Conservation (phyloP, 2,797 vertebrate species). For the Brachyalestes nurse region DNA sequence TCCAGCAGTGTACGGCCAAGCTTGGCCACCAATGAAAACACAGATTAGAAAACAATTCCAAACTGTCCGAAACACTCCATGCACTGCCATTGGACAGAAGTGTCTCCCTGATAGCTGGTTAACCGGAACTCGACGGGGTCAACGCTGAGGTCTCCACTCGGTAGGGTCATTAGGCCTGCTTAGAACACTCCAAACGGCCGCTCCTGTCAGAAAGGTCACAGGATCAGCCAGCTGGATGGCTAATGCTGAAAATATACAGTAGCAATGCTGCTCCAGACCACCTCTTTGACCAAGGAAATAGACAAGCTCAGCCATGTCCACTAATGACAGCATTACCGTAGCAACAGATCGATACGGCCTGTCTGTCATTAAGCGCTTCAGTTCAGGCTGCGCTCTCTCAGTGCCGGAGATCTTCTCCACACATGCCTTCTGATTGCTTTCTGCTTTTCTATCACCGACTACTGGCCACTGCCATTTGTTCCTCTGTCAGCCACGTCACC, state of each 20-base stretch:
- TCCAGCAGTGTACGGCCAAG: slow-evolving; percentile 19
- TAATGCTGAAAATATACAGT: slow-evolving; percentile 53
- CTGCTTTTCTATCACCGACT: background rate
- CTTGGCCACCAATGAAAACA: slow-evolving; percentile 20
- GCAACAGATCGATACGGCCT: slow-evolving; percentile 35
- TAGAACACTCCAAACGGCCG: slow-evolving; percentile 8
- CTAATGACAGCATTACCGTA: slow-evolving; percentile 63
- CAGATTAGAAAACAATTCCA: slow-evolving; percentile 37
- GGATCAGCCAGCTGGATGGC: slow-evolving; percentile 15
- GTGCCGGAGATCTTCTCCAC: background rate
- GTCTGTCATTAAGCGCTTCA: slow-evolving; percentile 25
- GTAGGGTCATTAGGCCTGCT: slow-evolving; percentile 7
- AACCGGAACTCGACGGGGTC: slow-evolving; percentile 7
- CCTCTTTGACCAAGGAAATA: slow-evolving; percentile 74
- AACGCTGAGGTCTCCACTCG: background rate
- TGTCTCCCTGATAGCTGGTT: slow-evolving; percentile 17
- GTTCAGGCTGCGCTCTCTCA: background rate
- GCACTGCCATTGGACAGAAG: background rate
- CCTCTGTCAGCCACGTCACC: background rate
- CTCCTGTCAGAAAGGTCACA: slow-evolving; percentile 21
- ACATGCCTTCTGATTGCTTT: background rate
- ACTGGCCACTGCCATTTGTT: background rate
- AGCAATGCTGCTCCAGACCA: slow-evolving; percentile 68
- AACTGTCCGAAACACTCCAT: slow-evolving; percentile 24
- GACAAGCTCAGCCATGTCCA: slow-evolving; percentile 62